Evolutionary conservation across 1,140 invertebrate species (phyloP).

Genomic region (Coelopa frigida): DNA sequence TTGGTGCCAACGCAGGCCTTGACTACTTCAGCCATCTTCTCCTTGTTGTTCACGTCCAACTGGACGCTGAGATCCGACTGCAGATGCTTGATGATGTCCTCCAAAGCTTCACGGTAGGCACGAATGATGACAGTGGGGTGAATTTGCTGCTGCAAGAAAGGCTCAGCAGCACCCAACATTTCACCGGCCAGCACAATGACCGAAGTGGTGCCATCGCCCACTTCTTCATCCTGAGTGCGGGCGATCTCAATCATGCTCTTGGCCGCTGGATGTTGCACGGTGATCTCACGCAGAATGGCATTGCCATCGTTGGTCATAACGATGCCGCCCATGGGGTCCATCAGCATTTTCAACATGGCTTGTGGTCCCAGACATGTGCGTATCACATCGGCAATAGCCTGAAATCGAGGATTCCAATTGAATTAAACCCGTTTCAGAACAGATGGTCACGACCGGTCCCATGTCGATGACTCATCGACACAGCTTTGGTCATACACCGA

Average conservation of each 20-base stretch:
- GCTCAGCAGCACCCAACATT: slow-evolving; percentile 85
- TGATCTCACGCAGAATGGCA: slow-evolving; percentile 97
- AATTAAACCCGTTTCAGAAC: slow-evolving; percentile 15
- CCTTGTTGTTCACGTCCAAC: slow-evolving; percentile 75
- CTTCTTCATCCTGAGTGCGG: slow-evolving; percentile 98
- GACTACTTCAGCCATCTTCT: slow-evolving; percentile 78
- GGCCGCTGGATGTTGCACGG: slow-evolving; percentile 98
- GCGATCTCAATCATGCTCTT: slow-evolving; percentile 99
- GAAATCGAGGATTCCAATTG: slow-evolving; percentile 49
- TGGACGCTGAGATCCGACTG: slow-evolving; percentile 75
- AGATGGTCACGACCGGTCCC: slow-evolving; percentile 27
- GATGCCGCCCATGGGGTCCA: slow-evolving; percentile 99
- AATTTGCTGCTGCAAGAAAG: slow-evolving; percentile 89
- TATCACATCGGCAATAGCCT: slow-evolving; percentile 98
- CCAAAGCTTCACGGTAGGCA: slow-evolving; percentile 88
- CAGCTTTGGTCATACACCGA: too few relatives aligned
- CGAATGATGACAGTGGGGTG: slow-evolving; percentile 96
- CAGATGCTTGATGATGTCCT: slow-evolving; percentile 81
- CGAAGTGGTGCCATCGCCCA: slow-evolving; percentile 98
- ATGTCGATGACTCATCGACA: too few relatives aligned
- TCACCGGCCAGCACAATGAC: slow-evolving; percentile 97
- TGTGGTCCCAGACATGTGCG: slow-evolving; percentile 97
- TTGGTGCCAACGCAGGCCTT: slow-evolving; percentile 97
- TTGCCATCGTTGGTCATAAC: slow-evolving; percentile 99
- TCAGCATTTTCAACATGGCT: slow-evolving; percentile 99